A percentile compares a stretch with the other conserved stretches of the same genome.
Evolutionary conservation across 2,888 invertebrate genomes (phyloP).

Genomic region (Tolmerus cingulatus): DNA sequence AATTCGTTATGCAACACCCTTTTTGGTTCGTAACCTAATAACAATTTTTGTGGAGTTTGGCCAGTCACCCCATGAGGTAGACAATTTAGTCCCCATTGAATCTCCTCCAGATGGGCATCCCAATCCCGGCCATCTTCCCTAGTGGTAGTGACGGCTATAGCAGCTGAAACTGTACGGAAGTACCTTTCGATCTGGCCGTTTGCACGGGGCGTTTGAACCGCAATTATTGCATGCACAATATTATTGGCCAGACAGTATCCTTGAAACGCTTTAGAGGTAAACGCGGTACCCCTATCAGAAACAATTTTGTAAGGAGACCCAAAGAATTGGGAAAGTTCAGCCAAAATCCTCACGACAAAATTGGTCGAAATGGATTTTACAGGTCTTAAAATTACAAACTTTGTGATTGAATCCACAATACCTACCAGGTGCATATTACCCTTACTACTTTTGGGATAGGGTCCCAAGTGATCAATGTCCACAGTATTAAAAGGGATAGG

Average conservation of each 20-base stretch:
- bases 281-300: background rate
- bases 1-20: background rate
- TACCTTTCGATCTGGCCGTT: background rate
- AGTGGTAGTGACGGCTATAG: background rate
- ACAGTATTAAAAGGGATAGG: too few relatives aligned
- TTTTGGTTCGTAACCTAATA: background rate
- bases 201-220: background rate
- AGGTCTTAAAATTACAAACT: background rate
- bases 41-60: background rate
- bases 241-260: background rate
- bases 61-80: background rate
- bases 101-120: background rate
- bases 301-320: background rate
- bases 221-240: background rate
- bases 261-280: background rate
- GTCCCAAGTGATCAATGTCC: too few relatives aligned
- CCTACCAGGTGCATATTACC: too few relatives aligned
- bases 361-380: background rate
- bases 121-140: background rate
- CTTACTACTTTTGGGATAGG: too few relatives aligned
- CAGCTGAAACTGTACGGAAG: background rate
- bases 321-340: background rate
- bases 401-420: too few relatives aligned
- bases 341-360: background rate
- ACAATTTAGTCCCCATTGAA: background rate